phyloP scores from a whole-genome alignment of 2,113 vertebrate species.

The Triplophysa rosa region DNA sequence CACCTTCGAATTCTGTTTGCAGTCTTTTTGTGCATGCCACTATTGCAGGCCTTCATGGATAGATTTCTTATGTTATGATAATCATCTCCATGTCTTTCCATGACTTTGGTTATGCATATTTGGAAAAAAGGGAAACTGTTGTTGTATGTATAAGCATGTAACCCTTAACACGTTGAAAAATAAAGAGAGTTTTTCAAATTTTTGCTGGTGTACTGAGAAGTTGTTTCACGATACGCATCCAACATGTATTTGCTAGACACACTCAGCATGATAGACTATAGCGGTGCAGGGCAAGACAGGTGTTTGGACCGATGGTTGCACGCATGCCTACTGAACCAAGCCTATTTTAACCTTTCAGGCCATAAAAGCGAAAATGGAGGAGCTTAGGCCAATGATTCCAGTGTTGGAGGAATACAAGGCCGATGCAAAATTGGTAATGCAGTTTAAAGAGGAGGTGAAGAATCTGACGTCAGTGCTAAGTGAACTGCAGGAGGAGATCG shows the following conservation, averaged over 20 bases:
- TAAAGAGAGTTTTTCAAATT: constrained; percentile 90
- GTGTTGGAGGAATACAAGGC: constrained; percentile 98
- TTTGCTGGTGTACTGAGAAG: constrained; percentile 83
- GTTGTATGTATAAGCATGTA: constrained; percentile 92
- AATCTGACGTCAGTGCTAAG: constrained; percentile 95
- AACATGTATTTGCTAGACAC: constrained; percentile 37
- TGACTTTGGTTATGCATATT: constrained; percentile 81
- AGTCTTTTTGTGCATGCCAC: constrained; percentile 56
- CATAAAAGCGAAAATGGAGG: constrained; percentile 98
- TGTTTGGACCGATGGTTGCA: constrained; percentile 78
- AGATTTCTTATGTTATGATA: constrained; percentile 49
- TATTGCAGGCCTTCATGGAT: constrained; percentile 42
- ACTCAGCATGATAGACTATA: constrained; percentile 25
- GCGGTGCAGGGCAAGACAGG: constrained; percentile 70
- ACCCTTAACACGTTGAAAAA: constrained; percentile 84
- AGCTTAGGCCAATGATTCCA: constrained; percentile 95
- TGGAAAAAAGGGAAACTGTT: constrained; percentile 68
- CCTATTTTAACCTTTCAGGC: constrained; percentile 96
- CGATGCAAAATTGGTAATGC: constrained; percentile 94
- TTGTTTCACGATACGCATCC: constrained; percentile 71
- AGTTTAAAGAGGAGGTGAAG: constrained; percentile 95
- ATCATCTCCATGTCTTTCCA: constrained; percentile 51
- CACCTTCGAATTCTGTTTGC: constrained; percentile 46
- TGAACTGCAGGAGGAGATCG: constrained; percentile 92
- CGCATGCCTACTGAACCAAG: constrained; percentile 86